phyloP scores from a whole-genome alignment of 2,888 invertebrate genomes.

The Cephus pygmeus region DNA sequence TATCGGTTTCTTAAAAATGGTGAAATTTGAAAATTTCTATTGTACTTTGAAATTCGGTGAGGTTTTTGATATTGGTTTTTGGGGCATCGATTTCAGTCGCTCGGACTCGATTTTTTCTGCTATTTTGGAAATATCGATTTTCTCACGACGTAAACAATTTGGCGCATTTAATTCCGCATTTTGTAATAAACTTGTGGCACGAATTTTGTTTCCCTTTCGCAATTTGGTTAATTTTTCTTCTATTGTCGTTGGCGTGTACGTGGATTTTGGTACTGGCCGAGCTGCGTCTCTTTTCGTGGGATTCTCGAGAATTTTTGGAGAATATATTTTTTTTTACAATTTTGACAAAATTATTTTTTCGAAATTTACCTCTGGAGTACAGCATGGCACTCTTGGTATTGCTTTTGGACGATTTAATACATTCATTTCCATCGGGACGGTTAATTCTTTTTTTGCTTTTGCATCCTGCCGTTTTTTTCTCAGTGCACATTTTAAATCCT shows the following conservation, averaged over 20 bases:
- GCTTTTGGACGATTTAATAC: slow-evolving; percentile 11
- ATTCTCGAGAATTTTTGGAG: slow-evolving; percentile 21
- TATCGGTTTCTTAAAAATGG: neutral
- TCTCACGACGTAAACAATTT: neutral
- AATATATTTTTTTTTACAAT: neutral
- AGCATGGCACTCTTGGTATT: slow-evolving; percentile 5
- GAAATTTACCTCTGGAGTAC: slow-evolving; percentile 13
- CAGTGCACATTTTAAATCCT: neutral
- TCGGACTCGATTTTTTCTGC: neutral
- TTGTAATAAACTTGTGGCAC: slow-evolving; percentile 18
- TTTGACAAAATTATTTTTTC: neutral
- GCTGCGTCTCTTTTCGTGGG: slow-evolving; percentile 9
- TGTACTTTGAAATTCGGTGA: slow-evolving; percentile 21
- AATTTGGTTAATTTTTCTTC: slow-evolving; percentile 25
- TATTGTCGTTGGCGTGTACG: slow-evolving; percentile 26
- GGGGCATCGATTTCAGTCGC: neutral
- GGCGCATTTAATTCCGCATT: slow-evolving; percentile 15
- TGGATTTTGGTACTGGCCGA: slow-evolving; percentile 27
- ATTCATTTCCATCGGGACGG: slow-evolving; percentile 16
- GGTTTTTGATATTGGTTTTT: neutral
- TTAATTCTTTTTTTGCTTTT: slow-evolving; percentile 1
- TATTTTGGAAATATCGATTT: neutral
- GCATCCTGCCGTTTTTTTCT: neutral
- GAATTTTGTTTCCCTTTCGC: slow-evolving; percentile 24
- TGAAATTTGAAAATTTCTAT: neutral